Evolutionary conservation across 2,888 invertebrate genomes (phyloP).

Genomic region (Philaethria dido): DNA sequence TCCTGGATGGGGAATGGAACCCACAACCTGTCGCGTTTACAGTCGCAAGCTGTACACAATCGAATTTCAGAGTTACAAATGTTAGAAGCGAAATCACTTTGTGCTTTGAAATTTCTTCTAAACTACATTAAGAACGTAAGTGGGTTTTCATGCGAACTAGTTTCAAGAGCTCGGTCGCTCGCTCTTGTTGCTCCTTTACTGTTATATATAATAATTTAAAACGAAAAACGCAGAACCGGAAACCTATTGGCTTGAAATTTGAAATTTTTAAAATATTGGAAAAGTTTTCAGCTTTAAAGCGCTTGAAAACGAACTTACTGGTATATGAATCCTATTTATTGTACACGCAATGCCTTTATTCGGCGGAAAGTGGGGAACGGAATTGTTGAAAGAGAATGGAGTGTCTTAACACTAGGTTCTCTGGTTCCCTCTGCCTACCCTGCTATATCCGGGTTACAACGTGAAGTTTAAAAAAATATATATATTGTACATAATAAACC

Average conservation of each 20-base stretch:
- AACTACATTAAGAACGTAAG: constrained; percentile 23
- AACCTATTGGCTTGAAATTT: constrained; percentile 4
- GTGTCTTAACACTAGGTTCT: too few relatives aligned
- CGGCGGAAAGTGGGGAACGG: too few relatives aligned
- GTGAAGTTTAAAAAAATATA: too few relatives aligned
- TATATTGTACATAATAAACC: too few relatives aligned
- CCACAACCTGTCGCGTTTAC: background rate
- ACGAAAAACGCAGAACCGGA: background rate
- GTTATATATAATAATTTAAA: constrained; percentile 13
- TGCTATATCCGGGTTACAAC: too few relatives aligned
- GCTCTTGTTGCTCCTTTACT: constrained; percentile 17
- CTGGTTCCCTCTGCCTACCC: too few relatives aligned
- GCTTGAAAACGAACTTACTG: too few relatives aligned
- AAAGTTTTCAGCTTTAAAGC: background rate
- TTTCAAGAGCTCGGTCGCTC: constrained; percentile 14
- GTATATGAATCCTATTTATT: too few relatives aligned
- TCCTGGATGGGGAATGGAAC: too few relatives aligned
- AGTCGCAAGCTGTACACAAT: background rate
- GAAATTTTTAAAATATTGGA: background rate
- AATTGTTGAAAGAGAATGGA: too few relatives aligned
- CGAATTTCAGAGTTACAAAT: background rate
- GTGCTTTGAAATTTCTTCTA: constrained; percentile 15
- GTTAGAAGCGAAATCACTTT: constrained; percentile 15
- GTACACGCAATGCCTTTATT: too few relatives aligned
- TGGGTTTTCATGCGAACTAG: constrained; percentile 22